Base-by-base conservation (phyloP, 2,797 vertebrate genomes). In the Anabas testudineus region DNA sequence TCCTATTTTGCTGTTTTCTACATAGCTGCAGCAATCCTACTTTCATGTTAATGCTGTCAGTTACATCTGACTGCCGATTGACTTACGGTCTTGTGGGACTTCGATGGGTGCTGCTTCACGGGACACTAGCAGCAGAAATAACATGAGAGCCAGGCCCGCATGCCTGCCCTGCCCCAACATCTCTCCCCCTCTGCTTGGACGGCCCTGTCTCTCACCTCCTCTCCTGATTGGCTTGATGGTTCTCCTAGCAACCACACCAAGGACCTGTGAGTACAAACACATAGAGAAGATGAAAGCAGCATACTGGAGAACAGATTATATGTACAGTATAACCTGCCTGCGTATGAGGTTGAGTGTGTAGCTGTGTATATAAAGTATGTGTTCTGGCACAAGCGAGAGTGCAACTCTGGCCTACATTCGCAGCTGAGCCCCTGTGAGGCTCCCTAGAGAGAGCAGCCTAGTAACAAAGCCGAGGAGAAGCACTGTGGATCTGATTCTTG, bases 21-120 rank as follows among this genome's bases (percentile, higher is more conserved):
- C 10, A 12, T 36, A 37, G 3, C 7, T 1, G 30, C 28, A 69
- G 30, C 12, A 52, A 22, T 5, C 6, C 4, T 1, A 14, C 14
- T 7, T 18, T 58, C 26, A 18, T 26, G 10, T 3, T 19, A 26
- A 1, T 46, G 2, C 1, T 9, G 14, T 3, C 24, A 51, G 36
- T 13, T 4, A 22, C 26, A 53, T 62, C 15, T 53, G 32, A 43
- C 28, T 56, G 24, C 45, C 43, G 49, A 4, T 15, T 32, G 39
- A 97, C 97, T 97, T 91, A 98, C 97, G 88, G 43, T 99, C 96
- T 87, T 94, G 92, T 39, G 97, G 97, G 64, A 99, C 96, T 76
- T 98, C 95, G 0, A 99, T 98, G 81, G 94, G 30, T 22, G 85
- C 80, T 24, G 81, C 76, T 12, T 94, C 82, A 63, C 80, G 87